A percentile compares a stretch with the other conserved stretches of the same genome.
Evolutionary conservation across 2,113 vertebrate species (phyloP).

Genomic region (Prinia subflava): DNA sequence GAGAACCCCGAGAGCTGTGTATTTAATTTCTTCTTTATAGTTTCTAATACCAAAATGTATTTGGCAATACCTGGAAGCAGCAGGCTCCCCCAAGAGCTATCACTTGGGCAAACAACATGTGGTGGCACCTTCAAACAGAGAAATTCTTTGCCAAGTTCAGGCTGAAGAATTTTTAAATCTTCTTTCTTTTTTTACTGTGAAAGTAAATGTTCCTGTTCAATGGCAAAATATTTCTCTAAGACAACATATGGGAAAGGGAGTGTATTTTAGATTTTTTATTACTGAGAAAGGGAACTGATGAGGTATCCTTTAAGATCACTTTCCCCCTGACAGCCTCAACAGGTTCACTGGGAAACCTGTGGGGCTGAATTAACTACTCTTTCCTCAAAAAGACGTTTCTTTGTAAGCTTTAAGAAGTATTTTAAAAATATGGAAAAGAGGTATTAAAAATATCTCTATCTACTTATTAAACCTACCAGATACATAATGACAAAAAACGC

Average conservation of each 20-base stretch:
- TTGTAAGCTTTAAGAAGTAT: not conserved
- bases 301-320: not conserved
- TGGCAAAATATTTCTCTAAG: not conserved
- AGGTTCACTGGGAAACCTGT: not conserved
- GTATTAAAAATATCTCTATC: not conserved
- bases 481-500: fast-evolving
- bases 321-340: not conserved
- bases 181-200: not conserved
- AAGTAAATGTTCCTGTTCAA: not conserved
- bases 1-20: not conserved
- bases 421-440: not conserved
- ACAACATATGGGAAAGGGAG: not conserved
- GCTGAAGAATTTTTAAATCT: not conserved
- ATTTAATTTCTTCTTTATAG: not conserved
- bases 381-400: not conserved
- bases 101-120: not conserved
- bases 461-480: not conserved
- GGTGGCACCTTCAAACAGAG: not conserved
- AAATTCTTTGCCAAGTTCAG: not conserved
- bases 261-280: not conserved
- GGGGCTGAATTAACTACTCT: not conserved
- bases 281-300: not conserved
- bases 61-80: not conserved
- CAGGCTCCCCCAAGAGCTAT: not conserved
- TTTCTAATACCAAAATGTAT: not conserved